Evolutionary conservation across 2,113 vertebrate species (phyloP).

Genomic region (human): GRCh38 chr7:3568501-3569000

Average conservation of each 20-base stretch:
- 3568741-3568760: neutral
- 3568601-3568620: neutral
- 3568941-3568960: conserved; percentile 11
- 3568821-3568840: neutral
- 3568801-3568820: neutral
- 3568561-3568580: neutral
- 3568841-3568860: neutral
- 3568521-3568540: neutral
- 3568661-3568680: neutral
- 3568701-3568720: neutral
- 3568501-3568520: neutral
- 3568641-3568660: neutral
- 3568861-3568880: conserved; percentile 7
- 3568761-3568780: neutral
- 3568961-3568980: neutral
- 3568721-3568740: neutral
- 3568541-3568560: neutral
- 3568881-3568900: neutral
- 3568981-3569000: neutral
- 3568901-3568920: conserved; percentile 9
- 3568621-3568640: neutral
- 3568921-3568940: neutral
- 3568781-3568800: neutral
- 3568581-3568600: too few relatives aligned
- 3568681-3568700: neutral